Conservation (phyloP, 2,888 invertebrate genomes). For the Galerucella pusilla region DNA sequence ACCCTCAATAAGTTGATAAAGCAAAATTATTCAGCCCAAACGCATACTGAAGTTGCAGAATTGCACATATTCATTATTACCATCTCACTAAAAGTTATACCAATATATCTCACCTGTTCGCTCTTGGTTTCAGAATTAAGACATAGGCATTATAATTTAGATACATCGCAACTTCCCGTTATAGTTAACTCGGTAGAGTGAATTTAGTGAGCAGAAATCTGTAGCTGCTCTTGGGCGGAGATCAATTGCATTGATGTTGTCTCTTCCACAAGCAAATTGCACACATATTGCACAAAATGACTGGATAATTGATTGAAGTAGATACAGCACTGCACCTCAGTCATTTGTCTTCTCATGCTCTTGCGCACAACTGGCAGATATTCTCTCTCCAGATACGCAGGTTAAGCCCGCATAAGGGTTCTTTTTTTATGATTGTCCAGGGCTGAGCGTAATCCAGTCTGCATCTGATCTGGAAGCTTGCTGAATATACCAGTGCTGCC, state of each 20-base stretch:
- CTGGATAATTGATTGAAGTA: too few species aligned
- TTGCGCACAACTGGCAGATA: too few species aligned
- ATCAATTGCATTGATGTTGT: not conserved
- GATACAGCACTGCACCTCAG: too few species aligned
- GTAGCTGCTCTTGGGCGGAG: not conserved
- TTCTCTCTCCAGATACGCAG: too few species aligned
- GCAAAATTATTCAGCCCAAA: slow-evolving; percentile 3
- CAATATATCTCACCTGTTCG: slow-evolving; percentile 31
- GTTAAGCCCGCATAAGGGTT: too few species aligned
- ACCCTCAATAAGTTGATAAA: not conserved
- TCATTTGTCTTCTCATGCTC: too few species aligned
- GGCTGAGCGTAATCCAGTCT: too few species aligned
- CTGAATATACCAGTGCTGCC: too few species aligned
- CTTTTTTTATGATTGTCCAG: too few species aligned
- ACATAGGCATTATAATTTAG: slow-evolving; percentile 40
- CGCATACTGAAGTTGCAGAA: not conserved
- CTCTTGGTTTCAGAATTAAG: slow-evolving; percentile 36
- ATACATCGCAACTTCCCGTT: slow-evolving; percentile 23
- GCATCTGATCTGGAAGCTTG: too few species aligned
- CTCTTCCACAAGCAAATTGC: not conserved
- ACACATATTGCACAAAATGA: too few species aligned
- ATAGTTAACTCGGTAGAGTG: not conserved
- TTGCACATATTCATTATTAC: not conserved
- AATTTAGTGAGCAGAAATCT: slow-evolving; percentile 13
- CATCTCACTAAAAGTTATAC: not conserved